Base-by-base conservation (phyloP, 2,797 vertebrate genomes). In the Pipistrellus pipistrellus region DNA sequence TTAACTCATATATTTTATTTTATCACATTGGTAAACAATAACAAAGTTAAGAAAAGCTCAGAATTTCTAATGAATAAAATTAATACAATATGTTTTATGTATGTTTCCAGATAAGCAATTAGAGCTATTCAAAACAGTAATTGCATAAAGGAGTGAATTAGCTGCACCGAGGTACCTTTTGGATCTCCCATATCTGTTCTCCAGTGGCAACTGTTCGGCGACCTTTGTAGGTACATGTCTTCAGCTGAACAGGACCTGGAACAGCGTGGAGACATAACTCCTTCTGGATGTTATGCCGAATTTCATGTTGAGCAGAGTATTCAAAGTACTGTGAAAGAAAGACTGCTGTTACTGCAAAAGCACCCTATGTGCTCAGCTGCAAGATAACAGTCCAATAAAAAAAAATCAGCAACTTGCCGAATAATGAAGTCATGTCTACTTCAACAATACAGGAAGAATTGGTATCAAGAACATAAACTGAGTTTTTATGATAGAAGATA, bases 201-300 rank as follows among this genome's bases (percentile, higher is more conserved):
- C 92, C 96, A 88, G 97, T 96, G 1, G 98, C 98, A 57, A 98
- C 95, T 3, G 99, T 99, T 88, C 97, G 98, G 93, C 96, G 98
- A 88, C 99, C 99, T 98, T 98, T 99, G 95, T 99, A 99, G 96
- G 98, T 98, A 97, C 99, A 99, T 30, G 98, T 98, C 2, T 98
- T 98, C 98, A 99, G 98, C 97, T 98, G 98, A 95, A 99, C 98
- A 0, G 97, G 82, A 76, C 98, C 99, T 83, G 97, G 98, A 2
- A 96, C 95, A 95, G 99, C 99, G 17, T 98, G 99, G 96, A 99
- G 98, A 97, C 99, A 99, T 75, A 99, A 98, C 98, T 99, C 99
- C 98, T 99, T 99, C 98, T 99, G 99, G 95, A 99, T 99, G 97
- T 99, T 99, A 98, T 99, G 99, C 95, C 99, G 98, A 90, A 99